phyloP scores from a whole-genome alignment of 2,888 invertebrate species.

The Didymodactylos carnosus region DNA sequence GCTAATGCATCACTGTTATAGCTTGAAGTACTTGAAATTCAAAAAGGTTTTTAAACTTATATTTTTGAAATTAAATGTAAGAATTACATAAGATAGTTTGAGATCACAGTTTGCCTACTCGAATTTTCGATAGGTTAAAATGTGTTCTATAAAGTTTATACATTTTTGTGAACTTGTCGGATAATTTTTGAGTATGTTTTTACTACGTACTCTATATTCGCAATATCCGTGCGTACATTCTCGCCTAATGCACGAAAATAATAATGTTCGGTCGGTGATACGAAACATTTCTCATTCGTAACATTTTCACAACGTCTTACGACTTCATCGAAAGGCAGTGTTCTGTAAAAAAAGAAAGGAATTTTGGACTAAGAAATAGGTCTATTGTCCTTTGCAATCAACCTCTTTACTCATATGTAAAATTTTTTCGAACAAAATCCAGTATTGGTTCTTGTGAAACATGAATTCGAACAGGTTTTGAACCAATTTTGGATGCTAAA shows the following conservation, averaged over 20 bases:
- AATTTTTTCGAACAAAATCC: conserved; percentile 40
- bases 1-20: too few relatives aligned
- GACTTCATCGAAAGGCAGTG: conserved; percentile 35
- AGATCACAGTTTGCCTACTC: too few relatives aligned
- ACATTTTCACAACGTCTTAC: conserved; percentile 29
- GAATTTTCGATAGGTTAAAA: too few relatives aligned
- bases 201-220: conserved; percentile 37
- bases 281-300: conserved; percentile 28
- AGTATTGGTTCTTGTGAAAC: conserved; percentile 34
- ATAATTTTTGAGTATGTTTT: conserved; percentile 26
- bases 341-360: conserved; percentile 20
- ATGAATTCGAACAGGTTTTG: conserved; percentile 37
- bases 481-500: conserved; percentile 29
- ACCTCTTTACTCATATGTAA: conserved; percentile 36
- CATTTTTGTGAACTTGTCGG: too few relatives aligned
- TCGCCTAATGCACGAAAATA: conserved; percentile 37
- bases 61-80: too few relatives aligned
- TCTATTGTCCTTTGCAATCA: background rate
- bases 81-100: too few relatives aligned
- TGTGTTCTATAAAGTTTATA: too few relatives aligned
- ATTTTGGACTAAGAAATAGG: too few relatives aligned
- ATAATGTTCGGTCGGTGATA: conserved; percentile 26
- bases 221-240: conserved; percentile 37
- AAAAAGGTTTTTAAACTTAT: too few relatives aligned
- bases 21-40: too few relatives aligned